A percentile compares a stretch with the other conserved stretches of the same genome.
phyloP scores from a whole-genome alignment of 2,888 invertebrate species.

The Sminthurinus aureus region DNA sequence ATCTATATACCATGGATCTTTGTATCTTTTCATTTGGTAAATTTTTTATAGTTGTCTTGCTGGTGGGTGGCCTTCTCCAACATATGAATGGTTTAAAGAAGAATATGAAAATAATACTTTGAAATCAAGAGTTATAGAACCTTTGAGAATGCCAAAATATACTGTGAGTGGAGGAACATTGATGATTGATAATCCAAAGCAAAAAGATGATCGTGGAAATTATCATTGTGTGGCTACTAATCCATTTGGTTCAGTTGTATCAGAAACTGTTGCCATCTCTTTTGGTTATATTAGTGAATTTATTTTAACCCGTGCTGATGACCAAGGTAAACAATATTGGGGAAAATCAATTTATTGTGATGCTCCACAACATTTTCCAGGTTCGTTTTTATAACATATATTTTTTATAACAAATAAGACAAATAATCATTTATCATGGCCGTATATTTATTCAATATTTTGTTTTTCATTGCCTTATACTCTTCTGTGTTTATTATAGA shows the following conservation, averaged over 20 bases:
- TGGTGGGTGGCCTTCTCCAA: slow-evolving; percentile 87
- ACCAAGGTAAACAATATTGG: slow-evolving; percentile 90
- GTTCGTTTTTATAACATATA: no score
- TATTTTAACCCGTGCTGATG: slow-evolving; percentile 83
- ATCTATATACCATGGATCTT: background rate
- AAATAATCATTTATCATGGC: background rate
- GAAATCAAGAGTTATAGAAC: slow-evolving; percentile 78
- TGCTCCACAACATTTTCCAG: slow-evolving; percentile 90
- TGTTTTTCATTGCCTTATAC: background rate
- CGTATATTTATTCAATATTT: background rate
- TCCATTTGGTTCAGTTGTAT: slow-evolving; percentile 84
- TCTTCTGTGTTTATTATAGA: slow-evolving; percentile 4
- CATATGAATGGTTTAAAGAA: slow-evolving; percentile 89
- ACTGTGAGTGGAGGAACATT: slow-evolving; percentile 91
- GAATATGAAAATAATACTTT: slow-evolving; percentile 82
- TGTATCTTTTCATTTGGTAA: no score
- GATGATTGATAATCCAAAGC: slow-evolving; percentile 85
- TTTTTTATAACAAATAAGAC: background rate
- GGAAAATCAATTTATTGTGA: slow-evolving; percentile 92
- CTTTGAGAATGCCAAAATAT: slow-evolving; percentile 75
- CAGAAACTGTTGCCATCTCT: slow-evolving; percentile 84
- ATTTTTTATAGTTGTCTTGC: slow-evolving; percentile 76
- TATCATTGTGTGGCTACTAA: slow-evolving; percentile 95
- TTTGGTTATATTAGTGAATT: slow-evolving; percentile 91
- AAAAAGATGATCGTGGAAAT: slow-evolving; percentile 77